Evolutionary conservation across 2,113 vertebrate species (phyloP), one percentile per base, ranked within the genome.

Genomic region (Osmerus mordax): DNA sequence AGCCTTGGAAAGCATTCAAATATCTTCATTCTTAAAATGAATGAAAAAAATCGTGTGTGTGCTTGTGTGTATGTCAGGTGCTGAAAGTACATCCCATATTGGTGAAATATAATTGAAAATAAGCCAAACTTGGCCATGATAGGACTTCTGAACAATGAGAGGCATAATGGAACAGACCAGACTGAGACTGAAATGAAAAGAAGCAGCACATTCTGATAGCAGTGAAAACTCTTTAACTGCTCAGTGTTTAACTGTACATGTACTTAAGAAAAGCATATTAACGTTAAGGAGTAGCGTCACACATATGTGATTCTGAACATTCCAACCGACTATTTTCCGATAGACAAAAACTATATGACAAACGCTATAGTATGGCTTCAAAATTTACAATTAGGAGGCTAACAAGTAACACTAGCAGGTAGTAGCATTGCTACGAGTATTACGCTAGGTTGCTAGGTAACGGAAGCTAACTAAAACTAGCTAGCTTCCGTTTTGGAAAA

Each of bases 1-100:
- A 51, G 70, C 71, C 72, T 79, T 81, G 70, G 76, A 76, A 75
- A 16, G 28, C 70, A 54, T 67, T 51, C 3, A 47, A 66, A 68
- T 41, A 36, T 64, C 19, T 64, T 29, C 18, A 19, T 71, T 32
- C 58, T 69, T 68, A 14, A 70, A 32, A 36, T 70, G 28, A 63
- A 21, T 21, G 21, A 21, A 21, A 75, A 32, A 29, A 67, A 70
- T 25, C 3, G 32, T 60, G 53, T 67, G 19, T 58, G 28, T 65
- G 41, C 32, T 36, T 36, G 4, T 36, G 32, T 47, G 29, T 53
- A 63, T 5, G 64, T 59, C 36, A 59, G 52, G 25, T 18, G 64
- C 19, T 71, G 68, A 16, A 75, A 29, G 52, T 60, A 52, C 56
- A 58, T 64, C 19, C 28, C 56, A 54, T 28, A 56, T 72, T 66